Base-by-base conservation (phyloP, 2,888 invertebrate genomes). In the Drosophila dives region DNA sequence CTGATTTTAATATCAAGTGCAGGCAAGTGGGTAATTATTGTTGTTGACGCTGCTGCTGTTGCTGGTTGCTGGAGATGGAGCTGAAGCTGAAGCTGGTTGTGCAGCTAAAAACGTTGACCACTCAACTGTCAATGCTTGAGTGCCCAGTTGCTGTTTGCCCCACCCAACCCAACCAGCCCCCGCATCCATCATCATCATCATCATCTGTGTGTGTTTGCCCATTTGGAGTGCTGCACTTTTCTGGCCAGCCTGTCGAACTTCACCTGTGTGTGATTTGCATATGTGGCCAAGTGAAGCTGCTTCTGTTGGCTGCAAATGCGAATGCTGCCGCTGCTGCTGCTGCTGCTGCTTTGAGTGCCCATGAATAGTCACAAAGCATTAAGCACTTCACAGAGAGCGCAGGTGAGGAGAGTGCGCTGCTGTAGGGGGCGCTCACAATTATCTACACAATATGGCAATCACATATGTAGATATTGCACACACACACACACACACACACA, bases 401-500 rank as follows among this genome's bases (percentile, higher is more conserved):
- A n/a, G 51, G n/a, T 42, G 59, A 36, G 58, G 36, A 4, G 55
- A 38, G 32, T 20, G 40, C 50, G 64, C 48, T 54, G 68, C 29
- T 17, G 48, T 48, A 56, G 32, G 65, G 55, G 65, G 36, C 64
- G 86, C 80, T 77, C 86, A 87, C 87, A 87, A 87, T 87, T 87
- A 87, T 87, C 87, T 90, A 89, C 87, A 90, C 87, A 87, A 87
- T 87, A 89, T 89, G 87, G 87, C 87, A 90, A 90, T 86, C 86
- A 86, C 86, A 86, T 87, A 87, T 85, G 88, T 90, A 90, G 88
- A 85, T 85, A 85, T 81, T 78, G 85, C 81, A 76, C 76, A 90
- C 90, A 87, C 73, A 76, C 66, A 36, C 49, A 58, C 42, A 56
- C 55, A 55, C 42, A 32, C 45, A 38, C 29, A 50, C 29, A 26